phyloP scores from a whole-genome alignment of 2,797 vertebrate species.

The Phaenicophaeus curvirostris region DNA sequence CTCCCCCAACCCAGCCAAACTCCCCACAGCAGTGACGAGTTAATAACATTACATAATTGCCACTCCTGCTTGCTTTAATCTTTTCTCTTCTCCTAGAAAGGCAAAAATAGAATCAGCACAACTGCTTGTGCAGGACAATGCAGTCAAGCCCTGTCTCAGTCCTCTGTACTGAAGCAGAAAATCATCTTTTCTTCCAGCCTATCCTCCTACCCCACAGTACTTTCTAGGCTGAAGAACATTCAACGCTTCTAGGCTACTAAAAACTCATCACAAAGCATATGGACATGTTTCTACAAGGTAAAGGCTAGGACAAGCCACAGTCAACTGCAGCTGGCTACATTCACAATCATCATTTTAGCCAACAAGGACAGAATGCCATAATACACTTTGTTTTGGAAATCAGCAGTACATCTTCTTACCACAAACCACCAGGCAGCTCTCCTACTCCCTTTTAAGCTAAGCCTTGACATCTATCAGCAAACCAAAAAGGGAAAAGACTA shows the following conservation, averaged over 20 bases:
- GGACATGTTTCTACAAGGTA: neutral
- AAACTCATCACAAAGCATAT: neutral
- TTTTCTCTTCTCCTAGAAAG: neutral
- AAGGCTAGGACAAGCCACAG: neutral
- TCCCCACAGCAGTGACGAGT: neutral
- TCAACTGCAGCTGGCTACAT: neutral
- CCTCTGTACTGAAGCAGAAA: neutral
- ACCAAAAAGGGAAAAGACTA: neutral
- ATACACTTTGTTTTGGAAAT: neutral
- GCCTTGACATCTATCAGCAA: neutral
- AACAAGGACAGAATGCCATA: rapidly evolving
- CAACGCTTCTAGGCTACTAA: neutral
- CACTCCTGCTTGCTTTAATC: neutral
- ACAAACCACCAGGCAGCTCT: neutral
- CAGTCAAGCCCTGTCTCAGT: neutral
- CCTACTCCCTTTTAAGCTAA: neutral
- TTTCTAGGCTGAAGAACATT: neutral
- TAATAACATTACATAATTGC: neutral
- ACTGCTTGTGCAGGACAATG: neutral
- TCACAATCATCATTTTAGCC: neutral
- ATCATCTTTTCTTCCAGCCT: neutral
- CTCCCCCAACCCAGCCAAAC: neutral
- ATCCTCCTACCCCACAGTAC: neutral
- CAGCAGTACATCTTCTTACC: neutral
- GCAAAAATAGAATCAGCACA: neutral